Conservation (phyloP, 2,888 invertebrate genomes). For the Endomychus coccineus region DNA sequence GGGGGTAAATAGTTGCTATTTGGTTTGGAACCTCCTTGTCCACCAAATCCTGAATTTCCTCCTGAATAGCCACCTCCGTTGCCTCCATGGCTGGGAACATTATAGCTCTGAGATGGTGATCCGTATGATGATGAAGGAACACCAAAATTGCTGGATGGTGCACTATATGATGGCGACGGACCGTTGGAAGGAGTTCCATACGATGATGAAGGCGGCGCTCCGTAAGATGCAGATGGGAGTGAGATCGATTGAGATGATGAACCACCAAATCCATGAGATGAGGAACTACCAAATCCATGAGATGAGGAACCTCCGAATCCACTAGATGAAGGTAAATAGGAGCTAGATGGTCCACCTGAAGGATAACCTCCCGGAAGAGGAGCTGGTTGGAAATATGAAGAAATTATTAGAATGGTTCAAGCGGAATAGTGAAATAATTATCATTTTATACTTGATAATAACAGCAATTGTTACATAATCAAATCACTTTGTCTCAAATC, state of each 20-base stretch:
- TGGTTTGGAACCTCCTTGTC: slow-evolving; percentile 46
- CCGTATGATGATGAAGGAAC: slow-evolving; percentile 20
- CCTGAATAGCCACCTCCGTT: slow-evolving; percentile 27
- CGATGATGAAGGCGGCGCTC: slow-evolving; percentile 40
- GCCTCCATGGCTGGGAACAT: slow-evolving; percentile 33
- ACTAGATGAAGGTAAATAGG: neutral
- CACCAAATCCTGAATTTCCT: slow-evolving; percentile 36
- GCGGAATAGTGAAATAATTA: no score
- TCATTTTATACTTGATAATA: no score
- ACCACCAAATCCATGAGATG: slow-evolving; percentile 21
- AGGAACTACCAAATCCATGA: slow-evolving; percentile 14
- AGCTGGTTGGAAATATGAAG: no score
- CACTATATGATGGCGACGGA: slow-evolving; percentile 14
- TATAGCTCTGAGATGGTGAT: neutral
- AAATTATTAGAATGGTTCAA: no score
- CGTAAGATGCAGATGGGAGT: slow-evolving; percentile 36
- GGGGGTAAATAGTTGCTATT: slow-evolving; percentile 55
- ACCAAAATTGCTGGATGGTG: slow-evolving; percentile 22
- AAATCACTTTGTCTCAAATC: no score
- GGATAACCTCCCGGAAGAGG: slow-evolving; percentile 17
- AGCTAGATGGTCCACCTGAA: slow-evolving; percentile 19
- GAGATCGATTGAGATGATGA: slow-evolving; percentile 34
- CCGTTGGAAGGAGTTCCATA: slow-evolving; percentile 32
- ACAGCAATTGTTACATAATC: no score
- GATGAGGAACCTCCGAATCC: neutral